phyloP scores from a whole-genome alignment of 1,140 invertebrate species.

The Nephila pilipes region DNA sequence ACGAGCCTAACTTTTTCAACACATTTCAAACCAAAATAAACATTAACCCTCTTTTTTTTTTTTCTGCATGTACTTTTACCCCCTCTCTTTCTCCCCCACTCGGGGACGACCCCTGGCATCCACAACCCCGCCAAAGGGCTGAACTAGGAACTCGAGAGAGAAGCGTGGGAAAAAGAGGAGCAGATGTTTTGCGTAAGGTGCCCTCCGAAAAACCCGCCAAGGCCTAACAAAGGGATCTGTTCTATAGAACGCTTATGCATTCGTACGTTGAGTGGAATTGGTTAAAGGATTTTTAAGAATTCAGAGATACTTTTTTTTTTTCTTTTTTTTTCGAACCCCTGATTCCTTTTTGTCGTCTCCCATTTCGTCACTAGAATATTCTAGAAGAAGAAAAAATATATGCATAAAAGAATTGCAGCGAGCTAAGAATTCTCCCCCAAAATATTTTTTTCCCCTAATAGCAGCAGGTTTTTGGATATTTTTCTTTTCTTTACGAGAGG shows the following conservation, averaged over 20 bases:
- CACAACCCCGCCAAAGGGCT: not conserved
- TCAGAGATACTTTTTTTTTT: not conserved
- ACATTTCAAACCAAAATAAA: conserved; percentile 42
- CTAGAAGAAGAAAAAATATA: too few relatives aligned
- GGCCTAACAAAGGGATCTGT: conserved; percentile 21
- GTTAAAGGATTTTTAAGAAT: conserved; percentile 48
- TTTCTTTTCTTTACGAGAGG: not conserved
- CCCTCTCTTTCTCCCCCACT: not conserved
- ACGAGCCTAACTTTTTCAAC: too few relatives aligned
- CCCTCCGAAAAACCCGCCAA: not conserved
- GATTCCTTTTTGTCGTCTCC: not conserved
- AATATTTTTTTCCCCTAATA: not conserved
- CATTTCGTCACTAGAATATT: not conserved
- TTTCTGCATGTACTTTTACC: not conserved
- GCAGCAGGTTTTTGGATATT: not conserved
- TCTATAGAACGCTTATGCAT: conserved; percentile 25
- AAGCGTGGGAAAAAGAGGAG: conserved; percentile 52
- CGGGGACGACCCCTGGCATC: not conserved
- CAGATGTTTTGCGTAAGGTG: conserved; percentile 60
- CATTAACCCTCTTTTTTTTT: conserved; percentile 19
- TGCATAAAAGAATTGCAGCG: too few relatives aligned
- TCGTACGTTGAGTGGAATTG: not conserved
- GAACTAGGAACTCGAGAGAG: not conserved
- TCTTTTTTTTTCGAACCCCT: too few relatives aligned
- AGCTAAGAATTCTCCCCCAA: not conserved